Base-by-base conservation (phyloP, 2,888 invertebrate species). In the Sipha maydis region DNA sequence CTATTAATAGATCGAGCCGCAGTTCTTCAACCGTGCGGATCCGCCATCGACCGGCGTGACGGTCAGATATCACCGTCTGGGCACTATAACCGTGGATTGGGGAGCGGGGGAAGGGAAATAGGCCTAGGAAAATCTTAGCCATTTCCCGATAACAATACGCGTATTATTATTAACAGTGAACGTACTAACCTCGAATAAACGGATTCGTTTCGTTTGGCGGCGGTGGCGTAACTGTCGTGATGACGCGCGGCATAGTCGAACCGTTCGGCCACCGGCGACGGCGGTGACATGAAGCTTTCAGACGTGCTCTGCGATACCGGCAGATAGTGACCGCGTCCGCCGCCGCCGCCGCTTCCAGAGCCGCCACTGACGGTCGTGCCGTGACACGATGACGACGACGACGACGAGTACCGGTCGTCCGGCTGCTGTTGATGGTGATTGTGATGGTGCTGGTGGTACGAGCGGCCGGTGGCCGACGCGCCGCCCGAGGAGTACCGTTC, bases 191-290 rank as follows among this genome's bases (percentile, higher is more conserved):
- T 88, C 41, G 88, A 80, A 41, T 88, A 88, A 67, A 76, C 80
- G 75, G 82, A 75, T 48, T 88, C 88, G 88, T 75, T 82, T 25
- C 88, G 67, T 82, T 88, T 88, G 75, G 88, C 75, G 75, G 78
- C 48, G 78, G 78, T 75, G 78, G 76, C 75, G 76, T 88, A 88
- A 75, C 61, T 67, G 17, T 82, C 88, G 82, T 88, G 80, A 82
- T 88, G 88, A 75, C 88, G 88, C 31, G 80, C 82, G 88, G 88
- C 88, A 28, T 88, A 88, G 88, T 88, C 88, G 88, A 88, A 88
- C 88, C 88, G 80, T 75, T 88, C 88, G 69, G 80, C 88, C 88
- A 88, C 88, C 75, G 88, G 88, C 11, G 88, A 88, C 82, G 88
- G 88, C 75, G 88, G 88, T 25, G 88, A 88, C 88, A 88, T 82